Percentiles rank a stretch among this genome's conserved stretches.
These are phyloP conservation scores for Axinella damicornis DNA, from an alignment of 37 sponge, comb jelly and placozoan species.

Conservation along the genomic window DNA sequence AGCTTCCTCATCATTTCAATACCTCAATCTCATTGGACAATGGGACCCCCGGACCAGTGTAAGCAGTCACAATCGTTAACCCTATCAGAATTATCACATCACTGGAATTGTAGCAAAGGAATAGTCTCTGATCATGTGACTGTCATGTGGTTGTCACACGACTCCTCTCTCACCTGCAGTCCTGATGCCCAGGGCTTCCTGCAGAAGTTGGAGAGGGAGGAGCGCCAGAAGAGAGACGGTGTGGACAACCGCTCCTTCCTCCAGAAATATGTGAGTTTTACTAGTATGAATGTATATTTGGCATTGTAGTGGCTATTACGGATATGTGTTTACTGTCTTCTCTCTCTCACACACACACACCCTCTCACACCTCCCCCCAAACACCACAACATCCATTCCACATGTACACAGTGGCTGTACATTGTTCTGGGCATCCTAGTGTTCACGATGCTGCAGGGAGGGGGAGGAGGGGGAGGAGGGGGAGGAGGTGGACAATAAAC, in stretches of 20 bases:
- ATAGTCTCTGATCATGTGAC: background rate
- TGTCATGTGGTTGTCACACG: background rate
- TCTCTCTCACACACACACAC: no score
- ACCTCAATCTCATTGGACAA: conserved; percentile 37
- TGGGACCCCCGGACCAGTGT: conserved; percentile 53
- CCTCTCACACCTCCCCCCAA: no score
- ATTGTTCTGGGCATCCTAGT: conserved; percentile 49
- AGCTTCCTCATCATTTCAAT: conserved; percentile 46
- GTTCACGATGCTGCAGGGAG: conserved; percentile 12
- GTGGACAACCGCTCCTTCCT: conserved; percentile 60
- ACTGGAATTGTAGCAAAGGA: background rate
- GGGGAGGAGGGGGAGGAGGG: conserved; percentile 21
- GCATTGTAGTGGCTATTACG: no score
- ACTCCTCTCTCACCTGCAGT: background rate
- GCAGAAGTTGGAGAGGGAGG: conserved; percentile 53
- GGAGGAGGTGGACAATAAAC: conserved; percentile 24
- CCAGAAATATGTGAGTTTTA: conserved; percentile 70
- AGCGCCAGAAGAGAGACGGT: conserved; percentile 34
- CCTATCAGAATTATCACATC: no score
- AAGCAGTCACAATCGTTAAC: conserved; percentile 20
- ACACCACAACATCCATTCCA: background rate
- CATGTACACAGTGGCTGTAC: conserved; percentile 62
- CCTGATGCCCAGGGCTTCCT: conserved; percentile 54
- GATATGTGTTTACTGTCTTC: no score
- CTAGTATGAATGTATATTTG: no score